phyloP scores from a whole-genome alignment of 2,797 vertebrate species.

The Scleropages formosus region DNA sequence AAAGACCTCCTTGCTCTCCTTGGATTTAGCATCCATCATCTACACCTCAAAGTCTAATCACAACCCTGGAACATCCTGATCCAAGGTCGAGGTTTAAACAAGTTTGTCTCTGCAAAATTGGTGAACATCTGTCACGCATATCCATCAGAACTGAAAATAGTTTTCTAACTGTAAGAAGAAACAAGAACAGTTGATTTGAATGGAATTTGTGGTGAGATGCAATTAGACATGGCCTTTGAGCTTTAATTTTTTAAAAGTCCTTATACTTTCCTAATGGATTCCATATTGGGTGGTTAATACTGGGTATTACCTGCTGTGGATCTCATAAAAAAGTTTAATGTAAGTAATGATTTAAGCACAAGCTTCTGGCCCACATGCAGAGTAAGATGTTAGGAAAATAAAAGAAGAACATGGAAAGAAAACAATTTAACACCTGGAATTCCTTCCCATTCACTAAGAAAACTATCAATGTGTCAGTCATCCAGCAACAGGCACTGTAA shows the following conservation, averaged over 20 bases:
- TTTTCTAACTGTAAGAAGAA: constrained; percentile 3
- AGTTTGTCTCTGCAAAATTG: neutral
- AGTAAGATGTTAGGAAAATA: neutral
- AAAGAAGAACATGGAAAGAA: too few relatives aligned
- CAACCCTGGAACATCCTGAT: too few relatives aligned
- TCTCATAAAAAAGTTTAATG: constrained; percentile 8
- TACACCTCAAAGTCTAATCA: too few relatives aligned
- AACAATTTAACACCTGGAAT: too few relatives aligned
- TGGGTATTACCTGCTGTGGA: neutral
- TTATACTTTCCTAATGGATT: neutral
- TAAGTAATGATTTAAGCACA: constrained; percentile 2
- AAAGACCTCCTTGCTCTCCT: neutral
- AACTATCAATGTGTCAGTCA: too few relatives aligned
- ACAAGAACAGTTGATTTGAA: neutral
- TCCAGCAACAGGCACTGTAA: neutral
- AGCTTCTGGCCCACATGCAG: neutral
- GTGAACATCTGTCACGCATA: neutral
- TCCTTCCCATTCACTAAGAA: too few relatives aligned
- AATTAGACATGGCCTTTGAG: neutral
- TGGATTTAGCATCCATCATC: neutral
- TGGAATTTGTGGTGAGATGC: neutral
- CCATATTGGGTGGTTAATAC: neutral
- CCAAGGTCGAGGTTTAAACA: neutral
- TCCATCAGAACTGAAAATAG: neutral
- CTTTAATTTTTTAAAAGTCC: neutral